These are phyloP conservation scores for Doris montereyensis DNA, from an alignment of 2,888 invertebrate species.

Conservation along the genomic window DNA sequence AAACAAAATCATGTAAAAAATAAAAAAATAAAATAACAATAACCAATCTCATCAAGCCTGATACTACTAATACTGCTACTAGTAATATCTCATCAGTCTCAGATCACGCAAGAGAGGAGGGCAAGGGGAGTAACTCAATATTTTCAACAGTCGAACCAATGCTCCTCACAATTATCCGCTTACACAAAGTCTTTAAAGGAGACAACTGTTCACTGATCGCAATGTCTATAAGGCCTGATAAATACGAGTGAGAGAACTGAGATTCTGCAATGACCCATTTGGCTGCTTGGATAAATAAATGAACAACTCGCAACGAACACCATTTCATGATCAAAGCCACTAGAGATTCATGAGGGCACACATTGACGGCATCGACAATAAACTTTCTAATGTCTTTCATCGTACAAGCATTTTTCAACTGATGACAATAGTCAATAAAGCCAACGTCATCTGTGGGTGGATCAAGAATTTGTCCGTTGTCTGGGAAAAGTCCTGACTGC, in stretches of 20 bases:
- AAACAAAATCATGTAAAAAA: background rate
- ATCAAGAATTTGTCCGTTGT: too few relatives aligned
- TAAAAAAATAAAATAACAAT: background rate
- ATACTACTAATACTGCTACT: conserved; percentile 9
- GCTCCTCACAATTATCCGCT: background rate
- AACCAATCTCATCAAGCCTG: too few relatives aligned
- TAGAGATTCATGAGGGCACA: background rate
- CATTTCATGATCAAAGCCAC: conserved; percentile 11
- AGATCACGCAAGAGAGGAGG: conserved; percentile 12
- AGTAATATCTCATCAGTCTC: background rate
- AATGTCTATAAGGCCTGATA: conserved; percentile 5
- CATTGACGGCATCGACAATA: conserved; percentile 29
- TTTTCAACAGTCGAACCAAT: background rate
- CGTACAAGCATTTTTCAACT: too few relatives aligned
- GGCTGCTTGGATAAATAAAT: background rate
- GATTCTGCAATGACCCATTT: background rate
- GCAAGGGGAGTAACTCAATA: conserved; percentile 23
- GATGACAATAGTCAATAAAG: too few relatives aligned
- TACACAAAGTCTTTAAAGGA: conserved; percentile 25
- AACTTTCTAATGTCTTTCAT: conserved; percentile 21
- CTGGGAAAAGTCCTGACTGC: too few relatives aligned
- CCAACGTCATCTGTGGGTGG: too few relatives aligned
- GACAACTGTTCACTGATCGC: background rate
- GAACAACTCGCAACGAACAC: background rate
- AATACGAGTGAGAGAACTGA: background rate